Percentiles rank a stretch among this genome's conserved stretches.
phyloP scores from a whole-genome alignment of 2,113 vertebrate genomes.

The crab-eating macaque (Macaca fascicularis) region DNA sequence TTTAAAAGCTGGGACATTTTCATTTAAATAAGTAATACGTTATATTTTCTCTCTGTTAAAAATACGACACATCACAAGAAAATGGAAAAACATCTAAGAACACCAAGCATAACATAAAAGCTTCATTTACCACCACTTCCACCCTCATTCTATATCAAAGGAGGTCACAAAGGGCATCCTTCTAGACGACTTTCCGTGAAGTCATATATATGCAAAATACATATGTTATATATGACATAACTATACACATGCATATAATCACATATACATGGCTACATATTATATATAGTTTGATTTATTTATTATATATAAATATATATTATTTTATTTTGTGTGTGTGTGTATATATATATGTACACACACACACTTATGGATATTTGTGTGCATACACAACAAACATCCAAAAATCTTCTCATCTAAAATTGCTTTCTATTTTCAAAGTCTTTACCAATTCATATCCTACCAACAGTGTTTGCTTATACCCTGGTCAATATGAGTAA shows the following conservation, averaged over 20 bases:
- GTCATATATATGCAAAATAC: not conserved
- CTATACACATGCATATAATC: not conserved
- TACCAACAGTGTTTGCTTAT: not conserved
- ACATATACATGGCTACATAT: not conserved
- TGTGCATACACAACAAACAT: not conserved
- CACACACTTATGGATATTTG: not conserved
- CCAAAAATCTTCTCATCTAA: not conserved
- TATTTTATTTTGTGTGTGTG: too few relatives aligned
- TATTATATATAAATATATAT: too few relatives aligned
- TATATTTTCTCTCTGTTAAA: not conserved
- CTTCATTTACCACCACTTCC: not conserved
- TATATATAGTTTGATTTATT: too few relatives aligned
- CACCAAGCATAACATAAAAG: not conserved
- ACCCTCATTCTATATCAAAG: not conserved
- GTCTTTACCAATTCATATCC: not conserved
- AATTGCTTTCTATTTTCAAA: not conserved
- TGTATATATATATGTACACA: too few relatives aligned
- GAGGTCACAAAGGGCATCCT: not conserved
- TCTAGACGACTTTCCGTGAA: not conserved
- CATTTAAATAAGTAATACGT: not conserved
- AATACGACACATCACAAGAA: not conserved
- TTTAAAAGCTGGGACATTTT: not conserved
- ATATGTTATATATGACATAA: too few relatives aligned
- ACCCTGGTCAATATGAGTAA: not conserved
- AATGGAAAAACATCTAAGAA: not conserved